Conservation (phyloP, 2,888 invertebrate genomes). For the Cloeon dipterum region DNA sequence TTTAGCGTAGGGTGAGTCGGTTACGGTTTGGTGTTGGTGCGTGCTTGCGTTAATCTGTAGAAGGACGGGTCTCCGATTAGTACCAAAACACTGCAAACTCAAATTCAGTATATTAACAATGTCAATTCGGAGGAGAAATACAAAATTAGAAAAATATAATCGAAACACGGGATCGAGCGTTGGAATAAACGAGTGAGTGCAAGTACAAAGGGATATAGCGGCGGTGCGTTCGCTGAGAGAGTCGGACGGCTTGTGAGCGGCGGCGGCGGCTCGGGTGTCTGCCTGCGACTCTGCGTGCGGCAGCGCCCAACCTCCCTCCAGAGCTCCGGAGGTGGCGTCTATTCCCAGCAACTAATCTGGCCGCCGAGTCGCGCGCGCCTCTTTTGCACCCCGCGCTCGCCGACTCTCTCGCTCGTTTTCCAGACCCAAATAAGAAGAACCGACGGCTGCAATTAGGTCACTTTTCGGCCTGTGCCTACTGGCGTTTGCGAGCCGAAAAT, state of each 20-base stretch:
- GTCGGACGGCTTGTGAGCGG: not conserved
- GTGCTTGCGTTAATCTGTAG: constrained; percentile 32
- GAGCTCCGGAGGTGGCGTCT: not conserved
- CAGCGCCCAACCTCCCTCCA: too few species aligned
- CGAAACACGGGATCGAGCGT: too few species aligned
- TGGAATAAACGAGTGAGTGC: too few species aligned
- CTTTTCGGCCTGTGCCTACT: too few species aligned
- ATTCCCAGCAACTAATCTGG: not conserved
- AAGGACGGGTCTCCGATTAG: constrained; percentile 2
- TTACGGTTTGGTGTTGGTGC: constrained; percentile 38
- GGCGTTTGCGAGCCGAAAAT: too few species aligned
- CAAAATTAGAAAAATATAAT: not conserved
- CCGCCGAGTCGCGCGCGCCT: too few species aligned
- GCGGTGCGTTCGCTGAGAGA: not conserved
- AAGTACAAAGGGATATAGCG: too few species aligned
- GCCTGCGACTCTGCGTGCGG: too few species aligned
- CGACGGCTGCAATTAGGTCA: too few species aligned
- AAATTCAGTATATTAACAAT: not conserved
- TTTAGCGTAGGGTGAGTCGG: constrained; percentile 44
- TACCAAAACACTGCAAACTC: not conserved
- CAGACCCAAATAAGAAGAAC: constrained; percentile 1
- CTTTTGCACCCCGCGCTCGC: constrained; percentile 1
- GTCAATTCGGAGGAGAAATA: not conserved
- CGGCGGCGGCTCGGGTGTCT: too few species aligned
- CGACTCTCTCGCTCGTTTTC: not conserved